These are phyloP conservation scores for Oxyteleia sp. DNA, from an alignment of 2,888 invertebrate genomes.

Conservation along the genomic window DNA sequence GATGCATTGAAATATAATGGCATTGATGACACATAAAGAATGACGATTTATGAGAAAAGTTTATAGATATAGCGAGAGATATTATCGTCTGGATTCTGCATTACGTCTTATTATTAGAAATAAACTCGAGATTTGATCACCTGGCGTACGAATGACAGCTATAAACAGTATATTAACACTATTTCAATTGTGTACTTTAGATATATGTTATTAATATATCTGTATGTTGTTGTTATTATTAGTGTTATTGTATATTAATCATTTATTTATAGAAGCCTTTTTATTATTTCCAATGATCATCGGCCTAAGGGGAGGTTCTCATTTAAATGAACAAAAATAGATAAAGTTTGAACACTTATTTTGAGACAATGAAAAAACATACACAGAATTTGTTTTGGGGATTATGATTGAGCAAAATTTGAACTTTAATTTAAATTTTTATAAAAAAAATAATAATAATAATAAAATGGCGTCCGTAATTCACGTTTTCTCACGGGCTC, in stretches of 20 bases:
- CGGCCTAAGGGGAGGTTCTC: neutral
- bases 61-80: constrained; percentile 33
- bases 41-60: constrained; percentile 55
- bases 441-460: too few relatives aligned
- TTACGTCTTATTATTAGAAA: constrained; percentile 55
- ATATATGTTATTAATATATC: constrained; percentile 25
- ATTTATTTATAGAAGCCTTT: too few relatives aligned
- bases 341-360: too few relatives aligned
- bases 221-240: too few relatives aligned
- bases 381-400: too few relatives aligned
- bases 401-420: too few relatives aligned
- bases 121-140: constrained; percentile 54
- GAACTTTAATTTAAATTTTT: too few relatives aligned
- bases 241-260: too few relatives aligned
- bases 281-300: constrained; percentile 7
- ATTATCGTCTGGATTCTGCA: constrained; percentile 36
- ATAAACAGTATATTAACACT: constrained; percentile 37
- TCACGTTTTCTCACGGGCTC: too few relatives aligned
- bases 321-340: too few relatives aligned
- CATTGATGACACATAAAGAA: constrained; percentile 50
- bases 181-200: constrained; percentile 37
- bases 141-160: constrained; percentile 29
- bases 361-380: too few relatives aligned
- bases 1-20: constrained; percentile 50
- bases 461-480: too few relatives aligned